Conservation (phyloP, 30 jellyfish, hydroid and myxozoan genomes). For the Hydractinia symbiolongicarpus region DNA sequence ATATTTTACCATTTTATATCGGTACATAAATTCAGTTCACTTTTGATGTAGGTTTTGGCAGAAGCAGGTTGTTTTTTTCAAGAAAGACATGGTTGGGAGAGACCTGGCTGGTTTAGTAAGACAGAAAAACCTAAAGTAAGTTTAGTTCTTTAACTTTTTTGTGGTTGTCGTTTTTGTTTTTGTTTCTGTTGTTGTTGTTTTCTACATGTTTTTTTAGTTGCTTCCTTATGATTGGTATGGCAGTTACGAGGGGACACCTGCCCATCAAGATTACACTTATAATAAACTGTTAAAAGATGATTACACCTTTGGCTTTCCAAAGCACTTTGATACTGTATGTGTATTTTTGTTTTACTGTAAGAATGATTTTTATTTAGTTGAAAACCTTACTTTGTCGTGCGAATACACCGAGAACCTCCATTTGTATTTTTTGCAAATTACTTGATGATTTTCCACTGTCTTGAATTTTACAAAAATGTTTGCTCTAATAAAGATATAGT, state of each 20-base stretch:
- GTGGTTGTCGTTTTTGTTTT: neutral
- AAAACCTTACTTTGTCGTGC: too few species aligned
- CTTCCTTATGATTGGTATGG: slow-evolving; percentile 83
- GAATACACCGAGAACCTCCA: too few species aligned
- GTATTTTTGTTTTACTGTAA: neutral
- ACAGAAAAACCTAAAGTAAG: slow-evolving; percentile 64
- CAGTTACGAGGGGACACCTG: slow-evolving; percentile 43
- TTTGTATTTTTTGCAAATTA: too few species aligned
- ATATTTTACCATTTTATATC: too few species aligned
- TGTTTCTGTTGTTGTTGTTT: too few species aligned
- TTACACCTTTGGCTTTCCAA: slow-evolving; percentile 85
- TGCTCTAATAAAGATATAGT: too few species aligned
- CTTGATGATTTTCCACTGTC: too few species aligned
- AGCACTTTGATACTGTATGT: slow-evolving; percentile 77
- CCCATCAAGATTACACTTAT: slow-evolving; percentile 59
- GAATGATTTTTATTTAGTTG: too few species aligned
- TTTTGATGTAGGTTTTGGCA: slow-evolving; percentile 41
- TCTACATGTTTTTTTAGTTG: slow-evolving; percentile 31
- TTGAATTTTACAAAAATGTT: too few species aligned
- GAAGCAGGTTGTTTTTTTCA: slow-evolving; percentile 87
- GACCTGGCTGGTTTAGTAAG: slow-evolving; percentile 93
- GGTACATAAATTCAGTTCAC: too few species aligned
- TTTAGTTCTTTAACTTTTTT: neutral
- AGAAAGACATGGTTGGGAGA: slow-evolving; percentile 98
- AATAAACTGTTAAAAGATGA: slow-evolving; percentile 51